phyloP scores from a whole-genome alignment of 2,888 invertebrate genomes.

The Hoplodrina blanda region DNA sequence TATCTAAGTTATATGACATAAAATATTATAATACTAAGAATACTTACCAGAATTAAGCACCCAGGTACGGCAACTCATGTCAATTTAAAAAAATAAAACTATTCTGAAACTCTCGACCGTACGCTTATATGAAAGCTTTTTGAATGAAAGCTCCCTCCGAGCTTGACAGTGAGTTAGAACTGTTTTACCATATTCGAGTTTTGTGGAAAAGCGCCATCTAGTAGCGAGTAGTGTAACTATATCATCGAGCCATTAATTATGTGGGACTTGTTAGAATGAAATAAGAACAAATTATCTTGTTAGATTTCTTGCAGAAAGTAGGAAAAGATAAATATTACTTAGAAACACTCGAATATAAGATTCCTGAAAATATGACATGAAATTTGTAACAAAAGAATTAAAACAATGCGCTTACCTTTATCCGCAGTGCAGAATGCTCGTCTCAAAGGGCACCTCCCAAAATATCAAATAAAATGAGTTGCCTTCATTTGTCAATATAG shows the following conservation, averaged over 20 bases:
- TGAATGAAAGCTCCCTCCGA: slow-evolving; percentile 64
- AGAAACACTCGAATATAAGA: neutral
- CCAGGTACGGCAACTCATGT: slow-evolving; percentile 10
- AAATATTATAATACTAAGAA: slow-evolving; percentile 5
- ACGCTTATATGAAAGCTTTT: slow-evolving; percentile 63
- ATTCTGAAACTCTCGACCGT: slow-evolving; percentile 53
- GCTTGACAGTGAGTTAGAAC: slow-evolving; percentile 50
- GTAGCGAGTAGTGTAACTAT: slow-evolving; percentile 70
- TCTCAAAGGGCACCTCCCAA: slow-evolving; percentile 30
- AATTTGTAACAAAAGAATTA: slow-evolving; percentile 9
- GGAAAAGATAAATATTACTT: neutral
- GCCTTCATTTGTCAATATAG: slow-evolving; percentile 25
- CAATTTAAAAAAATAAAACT: slow-evolving; percentile 15
- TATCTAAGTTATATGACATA: neutral
- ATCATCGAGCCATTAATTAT: slow-evolving; percentile 26
- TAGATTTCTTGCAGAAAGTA: slow-evolving; percentile 9
- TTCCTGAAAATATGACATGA: neutral
- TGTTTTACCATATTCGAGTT: slow-evolving; percentile 58
- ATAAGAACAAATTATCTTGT: slow-evolving; percentile 17
- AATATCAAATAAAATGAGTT: slow-evolving; percentile 17
- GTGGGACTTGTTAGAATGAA: slow-evolving; percentile 28
- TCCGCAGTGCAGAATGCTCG: slow-evolving; percentile 52
- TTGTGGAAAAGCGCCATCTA: slow-evolving; percentile 75
- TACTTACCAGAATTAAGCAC: slow-evolving; percentile 43
- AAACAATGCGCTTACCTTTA: slow-evolving; percentile 54